These are phyloP conservation scores for Protonemura montana DNA, from an alignment of 2,888 invertebrate genomes.

Conservation along the genomic window DNA sequence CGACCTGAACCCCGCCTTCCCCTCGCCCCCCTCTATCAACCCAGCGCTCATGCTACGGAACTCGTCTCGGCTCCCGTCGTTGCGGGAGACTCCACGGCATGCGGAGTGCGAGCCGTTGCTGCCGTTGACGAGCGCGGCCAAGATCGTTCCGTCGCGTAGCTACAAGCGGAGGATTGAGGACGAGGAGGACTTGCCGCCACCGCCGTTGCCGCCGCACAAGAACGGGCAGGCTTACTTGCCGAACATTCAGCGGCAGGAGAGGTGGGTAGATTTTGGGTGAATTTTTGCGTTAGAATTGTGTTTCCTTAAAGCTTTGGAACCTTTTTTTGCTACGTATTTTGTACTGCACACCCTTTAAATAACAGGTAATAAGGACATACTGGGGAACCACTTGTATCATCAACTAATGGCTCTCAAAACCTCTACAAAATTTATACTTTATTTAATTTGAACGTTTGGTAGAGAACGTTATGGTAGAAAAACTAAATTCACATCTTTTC, in stretches of 20 bases:
- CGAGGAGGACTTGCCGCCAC: constrained; percentile 60
- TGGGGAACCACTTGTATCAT: too few relatives aligned
- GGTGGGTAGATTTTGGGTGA: too few relatives aligned
- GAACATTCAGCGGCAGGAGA: constrained; percentile 43
- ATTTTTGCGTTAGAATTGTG: too few relatives aligned
- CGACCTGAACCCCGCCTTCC: constrained; percentile 17
- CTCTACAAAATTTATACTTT: too few relatives aligned
- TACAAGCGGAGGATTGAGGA: background rate
- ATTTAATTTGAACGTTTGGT: too few relatives aligned
- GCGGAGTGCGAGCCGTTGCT: constrained; percentile 70
- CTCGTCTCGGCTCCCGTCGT: constrained; percentile 65
- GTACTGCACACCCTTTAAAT: too few relatives aligned
- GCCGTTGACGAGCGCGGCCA: constrained; percentile 23
- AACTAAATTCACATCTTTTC: too few relatives aligned
- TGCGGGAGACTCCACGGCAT: constrained; percentile 61
- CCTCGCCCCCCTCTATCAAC: constrained; percentile 29
- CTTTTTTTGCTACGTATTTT: too few relatives aligned
- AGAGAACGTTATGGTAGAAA: too few relatives aligned
- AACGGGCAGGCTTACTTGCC: constrained; percentile 14
- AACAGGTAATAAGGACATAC: too few relatives aligned
- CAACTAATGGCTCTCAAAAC: too few relatives aligned
- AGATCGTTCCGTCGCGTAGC: constrained; percentile 40
- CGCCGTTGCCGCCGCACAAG: constrained; percentile 68
- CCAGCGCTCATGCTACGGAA: constrained; percentile 51
- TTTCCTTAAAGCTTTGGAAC: too few relatives aligned